Evolutionary conservation across 2,113 vertebrate genomes (phyloP).

Genomic region (Chlamydotis undulata): DNA sequence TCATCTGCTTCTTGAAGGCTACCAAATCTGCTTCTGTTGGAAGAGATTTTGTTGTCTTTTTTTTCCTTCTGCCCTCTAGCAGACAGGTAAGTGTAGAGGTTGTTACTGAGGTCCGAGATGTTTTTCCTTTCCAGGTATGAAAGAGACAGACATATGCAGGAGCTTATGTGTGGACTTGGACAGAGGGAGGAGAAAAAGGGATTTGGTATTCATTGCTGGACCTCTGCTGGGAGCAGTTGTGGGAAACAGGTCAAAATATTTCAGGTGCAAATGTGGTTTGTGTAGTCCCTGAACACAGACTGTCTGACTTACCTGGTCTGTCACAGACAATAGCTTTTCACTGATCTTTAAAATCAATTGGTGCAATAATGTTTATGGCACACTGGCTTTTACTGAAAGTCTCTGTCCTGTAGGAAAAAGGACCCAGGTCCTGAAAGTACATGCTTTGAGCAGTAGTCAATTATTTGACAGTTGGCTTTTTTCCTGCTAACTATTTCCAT

Average conservation of each 20-base stretch:
- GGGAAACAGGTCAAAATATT: background rate
- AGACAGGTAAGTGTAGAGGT: background rate
- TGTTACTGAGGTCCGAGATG: background rate
- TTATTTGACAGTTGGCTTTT: slow-evolving; percentile 37
- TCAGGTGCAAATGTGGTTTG: background rate
- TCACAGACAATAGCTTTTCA: slow-evolving; percentile 20
- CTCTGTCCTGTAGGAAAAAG: background rate
- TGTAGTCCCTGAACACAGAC: background rate
- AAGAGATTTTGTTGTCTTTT: background rate
- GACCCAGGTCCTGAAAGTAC: background rate
- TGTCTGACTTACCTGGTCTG: background rate
- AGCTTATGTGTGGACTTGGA: background rate
- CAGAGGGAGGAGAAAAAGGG: background rate
- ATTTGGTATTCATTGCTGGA: background rate
- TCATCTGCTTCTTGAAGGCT: background rate
- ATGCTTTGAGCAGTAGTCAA: slow-evolving; percentile 2
- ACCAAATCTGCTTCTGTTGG: background rate
- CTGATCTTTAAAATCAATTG: slow-evolving; percentile 27
- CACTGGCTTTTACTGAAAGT: background rate
- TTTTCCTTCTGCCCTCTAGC: background rate
- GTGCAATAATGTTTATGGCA: background rate
- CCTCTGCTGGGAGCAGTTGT: background rate
- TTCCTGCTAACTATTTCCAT: slow-evolving; percentile 49
- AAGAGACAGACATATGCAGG: background rate
- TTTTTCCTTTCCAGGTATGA: background rate